These are phyloP conservation scores for Psilopogon haemacephalus DNA, from an alignment of 2,113 vertebrate species.

Conservation along the genomic window DNA sequence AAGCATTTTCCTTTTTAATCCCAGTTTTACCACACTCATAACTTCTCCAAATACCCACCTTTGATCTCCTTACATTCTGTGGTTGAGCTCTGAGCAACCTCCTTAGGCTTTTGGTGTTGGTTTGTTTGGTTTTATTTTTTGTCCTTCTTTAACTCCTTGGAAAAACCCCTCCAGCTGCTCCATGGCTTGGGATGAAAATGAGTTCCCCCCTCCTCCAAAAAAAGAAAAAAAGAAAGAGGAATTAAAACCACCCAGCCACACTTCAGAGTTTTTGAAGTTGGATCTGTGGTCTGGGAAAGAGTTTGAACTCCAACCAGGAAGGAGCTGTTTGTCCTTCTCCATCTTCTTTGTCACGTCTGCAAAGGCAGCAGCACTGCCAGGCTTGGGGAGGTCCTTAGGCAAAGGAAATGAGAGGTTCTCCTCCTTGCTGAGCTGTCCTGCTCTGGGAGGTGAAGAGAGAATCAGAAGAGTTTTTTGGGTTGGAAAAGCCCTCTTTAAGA, in stretches of 20 bases:
- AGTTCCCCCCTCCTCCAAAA: too few relatives aligned
- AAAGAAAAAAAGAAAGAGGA: not conserved
- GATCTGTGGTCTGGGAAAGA: not conserved
- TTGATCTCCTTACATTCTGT: slow-evolving; percentile 38
- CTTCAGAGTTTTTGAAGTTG: not conserved
- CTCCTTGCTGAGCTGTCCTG: not conserved
- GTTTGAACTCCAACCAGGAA: not conserved
- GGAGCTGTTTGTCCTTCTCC: not conserved
- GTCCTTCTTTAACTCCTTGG: not conserved
- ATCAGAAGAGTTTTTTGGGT: too few relatives aligned
- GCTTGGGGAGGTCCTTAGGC: fast-evolving
- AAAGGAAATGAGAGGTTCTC: not conserved
- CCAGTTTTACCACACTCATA: slow-evolving; percentile 5
- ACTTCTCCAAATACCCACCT: slow-evolving; percentile 21
- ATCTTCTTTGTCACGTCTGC: not conserved
- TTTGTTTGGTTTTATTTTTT: not conserved
- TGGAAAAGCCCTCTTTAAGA: too few relatives aligned
- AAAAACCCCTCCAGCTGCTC: slow-evolving; percentile 43
- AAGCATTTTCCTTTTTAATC: slow-evolving; percentile 12
- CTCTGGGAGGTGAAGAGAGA: not conserved
- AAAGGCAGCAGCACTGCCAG: not conserved
- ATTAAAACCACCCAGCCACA: not conserved
- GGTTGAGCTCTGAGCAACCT: slow-evolving; percentile 13
- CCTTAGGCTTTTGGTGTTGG: not conserved
- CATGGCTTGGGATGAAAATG: not conserved